Percentiles rank a stretch among this genome's conserved stretches.
Conservation (phyloP, 2,888 invertebrate genomes). For the Agriopis marginaria region DNA sequence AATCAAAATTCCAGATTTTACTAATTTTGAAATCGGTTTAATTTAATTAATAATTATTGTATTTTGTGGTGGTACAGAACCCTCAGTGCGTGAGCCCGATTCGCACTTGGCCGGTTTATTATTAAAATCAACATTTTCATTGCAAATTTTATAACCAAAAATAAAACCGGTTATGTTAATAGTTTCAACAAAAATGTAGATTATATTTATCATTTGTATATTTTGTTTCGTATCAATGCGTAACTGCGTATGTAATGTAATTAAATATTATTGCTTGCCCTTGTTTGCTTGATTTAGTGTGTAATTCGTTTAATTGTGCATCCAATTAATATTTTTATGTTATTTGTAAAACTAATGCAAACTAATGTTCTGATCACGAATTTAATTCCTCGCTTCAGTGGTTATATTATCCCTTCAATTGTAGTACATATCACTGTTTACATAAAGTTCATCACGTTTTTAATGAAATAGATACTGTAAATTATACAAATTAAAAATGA, state of each 20-base stretch:
- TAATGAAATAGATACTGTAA: background rate
- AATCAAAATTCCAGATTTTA: too few species aligned
- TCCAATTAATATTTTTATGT: conserved; percentile 28
- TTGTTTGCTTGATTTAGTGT: conserved; percentile 9
- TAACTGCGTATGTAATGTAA: background rate
- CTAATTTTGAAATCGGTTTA: too few species aligned
- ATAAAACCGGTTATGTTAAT: too few species aligned
- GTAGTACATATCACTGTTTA: conserved; percentile 26
- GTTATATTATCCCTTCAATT: conserved; percentile 46
- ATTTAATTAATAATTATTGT: too few species aligned
- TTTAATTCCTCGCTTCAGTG: conserved; percentile 39
- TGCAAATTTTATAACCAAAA: too few species aligned
- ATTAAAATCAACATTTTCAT: too few species aligned
- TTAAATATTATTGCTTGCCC: conserved; percentile 8
- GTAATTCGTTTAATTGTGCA: conserved; percentile 16
- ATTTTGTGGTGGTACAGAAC: too few species aligned
- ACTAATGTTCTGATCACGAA: conserved; percentile 49
- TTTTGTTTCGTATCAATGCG: background rate
- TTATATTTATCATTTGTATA: background rate
- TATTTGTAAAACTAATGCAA: conserved; percentile 46
- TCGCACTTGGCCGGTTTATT: too few species aligned
- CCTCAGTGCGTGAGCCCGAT: too few species aligned
- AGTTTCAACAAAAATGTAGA: too few species aligned
- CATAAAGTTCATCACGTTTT: conserved; percentile 45
- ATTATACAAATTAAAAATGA: conserved; percentile 12